Base-by-base conservation (phyloP, 2,888 invertebrate species). In the Alloscopus bannaensis region DNA sequence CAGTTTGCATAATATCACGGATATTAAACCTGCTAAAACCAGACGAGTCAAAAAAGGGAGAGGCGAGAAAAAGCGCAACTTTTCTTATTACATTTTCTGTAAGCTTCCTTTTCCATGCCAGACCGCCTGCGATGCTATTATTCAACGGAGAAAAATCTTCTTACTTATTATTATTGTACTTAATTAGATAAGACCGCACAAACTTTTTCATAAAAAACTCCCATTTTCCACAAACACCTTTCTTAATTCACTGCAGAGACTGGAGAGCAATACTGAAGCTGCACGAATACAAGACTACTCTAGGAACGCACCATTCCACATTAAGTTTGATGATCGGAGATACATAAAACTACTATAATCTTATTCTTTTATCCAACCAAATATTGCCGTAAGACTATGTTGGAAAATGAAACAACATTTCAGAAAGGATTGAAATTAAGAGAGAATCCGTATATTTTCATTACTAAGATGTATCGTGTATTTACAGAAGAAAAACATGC, bases 111-210 rank as follows among this genome's bases (percentile, higher is more conserved):
- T 13, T 18, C 4, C 47, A n/a, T n/a, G 47, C 47, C 47, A 47
- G 11, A n/a, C 18, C 4, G 47, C 18, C 4, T 13, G 11, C 11
- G 47, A 3, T n/a, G 6, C n/a, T 47, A 47, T 47, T 47, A 3
- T 13, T 47, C n/a, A 3, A 47, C 20, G n/a, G 55, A 22, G n/a
- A 22, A 22, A 55, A n/a, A n/a, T 22, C 24, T 55, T 20, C 20
- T 55, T 55, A 55, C 55, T 55, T 55, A 55, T 55, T 55, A 50
- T 50, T 50, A 55, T 55, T 55, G n/a, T 22, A 55, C 55, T 55
- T 55, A 55, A 55, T 55, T 55, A 55, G 55, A 55, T 22, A 47
- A n/a, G 47, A n/a, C 11, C n/a, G 18, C n/a, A 47, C 3, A 47
- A 47, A 47, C 47, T 47, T 47, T 47, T 47, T 18, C n/a, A n/a